Evolutionary conservation across 2,888 invertebrate species (phyloP).

Genomic region (Dendrolimus pini): DNA sequence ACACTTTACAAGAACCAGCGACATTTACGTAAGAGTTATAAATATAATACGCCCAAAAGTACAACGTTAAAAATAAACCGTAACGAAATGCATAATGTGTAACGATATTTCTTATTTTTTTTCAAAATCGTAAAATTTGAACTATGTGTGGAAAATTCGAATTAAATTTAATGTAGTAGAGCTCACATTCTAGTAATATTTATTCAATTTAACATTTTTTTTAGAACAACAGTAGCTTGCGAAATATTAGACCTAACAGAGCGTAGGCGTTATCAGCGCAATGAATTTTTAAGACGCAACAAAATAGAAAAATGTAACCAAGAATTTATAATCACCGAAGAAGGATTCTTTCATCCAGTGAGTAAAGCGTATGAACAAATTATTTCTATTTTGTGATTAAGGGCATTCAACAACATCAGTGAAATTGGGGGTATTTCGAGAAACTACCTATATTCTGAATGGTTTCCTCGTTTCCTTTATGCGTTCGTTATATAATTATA

Average conservation of each 20-base stretch:
- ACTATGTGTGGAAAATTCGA: too few relatives aligned
- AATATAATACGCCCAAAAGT: too few relatives aligned
- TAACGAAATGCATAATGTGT: too few relatives aligned
- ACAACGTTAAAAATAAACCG: too few relatives aligned
- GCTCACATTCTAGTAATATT: too few relatives aligned
- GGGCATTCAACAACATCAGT: neutral
- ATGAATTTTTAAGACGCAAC: constrained; percentile 43
- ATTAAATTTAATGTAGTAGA: too few relatives aligned
- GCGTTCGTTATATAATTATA: too few relatives aligned
- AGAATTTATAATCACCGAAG: constrained; percentile 64
- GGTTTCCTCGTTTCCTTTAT: too few relatives aligned
- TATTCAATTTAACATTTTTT: constrained; percentile 2
- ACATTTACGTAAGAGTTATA: constrained; percentile 55
- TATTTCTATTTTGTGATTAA: neutral
- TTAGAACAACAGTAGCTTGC: constrained; percentile 57
- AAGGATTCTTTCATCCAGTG: constrained; percentile 50
- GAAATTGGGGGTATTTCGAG: too few relatives aligned
- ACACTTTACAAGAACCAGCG: constrained; percentile 61
- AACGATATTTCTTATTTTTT: too few relatives aligned
- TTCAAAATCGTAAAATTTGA: too few relatives aligned
- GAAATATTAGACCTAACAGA: constrained; percentile 62
- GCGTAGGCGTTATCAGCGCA: constrained; percentile 49
- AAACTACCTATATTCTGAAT: too few relatives aligned
- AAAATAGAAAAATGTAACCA: constrained; percentile 60
- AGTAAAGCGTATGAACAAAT: constrained; percentile 13